phyloP scores from a whole-genome alignment of 2,113 vertebrate genomes.

The Tiliqua scincoides region DNA sequence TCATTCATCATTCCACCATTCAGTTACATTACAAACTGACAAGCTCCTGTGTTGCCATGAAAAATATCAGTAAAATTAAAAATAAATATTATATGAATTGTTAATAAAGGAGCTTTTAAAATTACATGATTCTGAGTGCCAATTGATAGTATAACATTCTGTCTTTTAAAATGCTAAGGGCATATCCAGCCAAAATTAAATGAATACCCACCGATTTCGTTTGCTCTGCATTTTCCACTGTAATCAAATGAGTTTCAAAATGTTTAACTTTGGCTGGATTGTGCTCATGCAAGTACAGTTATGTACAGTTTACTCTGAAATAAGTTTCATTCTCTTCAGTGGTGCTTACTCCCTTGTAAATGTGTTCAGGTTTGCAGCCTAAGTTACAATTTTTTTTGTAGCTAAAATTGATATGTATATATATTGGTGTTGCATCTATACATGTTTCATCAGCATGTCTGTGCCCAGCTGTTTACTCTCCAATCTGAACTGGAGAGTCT shows the following conservation, averaged over 20 bases:
- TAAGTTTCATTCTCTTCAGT: neutral
- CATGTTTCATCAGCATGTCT: neutral
- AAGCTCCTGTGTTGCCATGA: conserved; percentile 10
- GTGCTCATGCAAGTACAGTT: neutral
- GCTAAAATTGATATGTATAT: neutral
- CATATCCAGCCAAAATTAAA: neutral
- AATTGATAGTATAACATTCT: neutral
- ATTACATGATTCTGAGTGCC: neutral
- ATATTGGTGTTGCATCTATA: neutral
- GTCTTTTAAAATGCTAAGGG: neutral
- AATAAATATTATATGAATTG: conserved; percentile 12
- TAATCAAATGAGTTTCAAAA: neutral
- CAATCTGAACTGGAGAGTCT: neutral
- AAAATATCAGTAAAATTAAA: conserved; percentile 19
- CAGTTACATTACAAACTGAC: conserved; percentile 45
- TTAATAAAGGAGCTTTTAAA: conserved; percentile 13
- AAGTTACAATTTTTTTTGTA: conserved; percentile 1
- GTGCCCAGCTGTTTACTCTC: neutral
- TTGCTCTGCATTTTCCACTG: neutral
- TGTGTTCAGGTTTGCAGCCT: neutral
- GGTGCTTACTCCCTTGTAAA: neutral
- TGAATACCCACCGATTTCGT: too few species aligned
- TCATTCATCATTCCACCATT: conserved; percentile 38
- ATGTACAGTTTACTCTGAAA: neutral
- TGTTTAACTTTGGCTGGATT: neutral